Evolutionary conservation across 2,888 invertebrate species (phyloP), one percentile per base, ranked within the genome.

Genomic region (Lysandra coridon): DNA sequence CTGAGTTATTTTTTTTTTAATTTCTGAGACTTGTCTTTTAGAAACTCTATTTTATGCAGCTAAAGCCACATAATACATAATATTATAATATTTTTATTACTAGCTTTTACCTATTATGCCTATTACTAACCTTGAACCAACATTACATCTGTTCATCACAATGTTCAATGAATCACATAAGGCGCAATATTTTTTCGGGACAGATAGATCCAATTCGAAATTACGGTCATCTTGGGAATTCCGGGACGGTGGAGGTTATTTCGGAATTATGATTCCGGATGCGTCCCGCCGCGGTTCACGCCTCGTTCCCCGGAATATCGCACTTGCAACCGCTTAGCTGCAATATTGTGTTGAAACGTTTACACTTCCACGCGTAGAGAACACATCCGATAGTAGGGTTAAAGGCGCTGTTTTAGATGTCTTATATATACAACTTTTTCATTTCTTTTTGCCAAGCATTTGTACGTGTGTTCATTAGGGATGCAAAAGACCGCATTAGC

Each of bases 191-290:
- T 93, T 94, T 92, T 91, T 85, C 88, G 91, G 92, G 93, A 95
- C 95, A 94, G 93, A 95, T 95, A 94, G 93, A 95, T 95, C 95
- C 95, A 95, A 95, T 95, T 95, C 94, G 93, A 94, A 95, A 94
- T 95, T 95, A 95, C 95, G 93, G 94, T 92, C 94, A 92, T 94
- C 95, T 94, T 95, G 95, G 95, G 95, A 95, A 95, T 95, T 93
- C 92, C 86, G 87, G 84, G 87, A 88, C 89, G 91, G 88, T 89
- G 89, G 87, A 89, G 91, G 93, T 93, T 94, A 94, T 94, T 94
- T 94, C 91, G 92, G 92, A 94, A 94, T 94, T 94, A 94, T 93
- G 93, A 94, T 94, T 93, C 94, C 93, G 93, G 93, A 94, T 93
- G 93, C 93, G 93, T 92, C 88, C 88, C 90, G 87, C 88, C 90